Evolutionary conservation across 2,888 invertebrate species (phyloP), one percentile per base, ranked within the genome.

Genomic region (Macaria liturata): DNA sequence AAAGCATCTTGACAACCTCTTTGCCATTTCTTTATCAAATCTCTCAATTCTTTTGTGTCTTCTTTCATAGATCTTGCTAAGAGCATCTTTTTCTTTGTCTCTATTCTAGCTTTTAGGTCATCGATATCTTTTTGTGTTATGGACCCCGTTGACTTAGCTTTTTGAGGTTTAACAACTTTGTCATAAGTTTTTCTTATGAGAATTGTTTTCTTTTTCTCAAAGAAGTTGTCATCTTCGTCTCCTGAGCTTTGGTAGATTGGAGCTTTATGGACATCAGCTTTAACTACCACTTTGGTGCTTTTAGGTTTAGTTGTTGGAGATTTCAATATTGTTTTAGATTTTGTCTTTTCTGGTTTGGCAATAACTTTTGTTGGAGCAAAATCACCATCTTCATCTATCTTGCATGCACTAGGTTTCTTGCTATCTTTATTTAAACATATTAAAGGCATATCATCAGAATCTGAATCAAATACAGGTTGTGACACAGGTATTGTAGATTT

Each of bases 1-100:
- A 94, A 71, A 0, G 93, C 93, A 67, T 85, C 84, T 63, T 92
- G 92, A 62, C 93, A 93, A 1, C 92, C 93, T 54, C 79, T 85
- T 65, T 91, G 90, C 93, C 93, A 94, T 66, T 86, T 92, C 57
- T 88, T 85, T 34, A 93, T 93, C 32, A 92, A 76, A 43, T 63
- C 75, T 59, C 86, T 74, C 4, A 94, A 67, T 70, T 93, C 93
- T 61, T 86, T 86, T 0, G 88, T 85, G 43, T 93, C 92, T 49
- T 88, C 82, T 20, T 85, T 81, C 60, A 84, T 76, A 32, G 83
- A 71, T 71, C 83, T 80, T 0, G 86, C 85, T 52, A 88, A 48
- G 0, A 91, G 74, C 5, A 84, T 63, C 62, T 83, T 86, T 62
- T 91, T 88, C 66, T 93, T 93, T 3, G 67, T 70, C 57, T 84